phyloP scores from a whole-genome alignment of 2,797 vertebrate genomes.

The Artibeus jamaicensis region DNA sequence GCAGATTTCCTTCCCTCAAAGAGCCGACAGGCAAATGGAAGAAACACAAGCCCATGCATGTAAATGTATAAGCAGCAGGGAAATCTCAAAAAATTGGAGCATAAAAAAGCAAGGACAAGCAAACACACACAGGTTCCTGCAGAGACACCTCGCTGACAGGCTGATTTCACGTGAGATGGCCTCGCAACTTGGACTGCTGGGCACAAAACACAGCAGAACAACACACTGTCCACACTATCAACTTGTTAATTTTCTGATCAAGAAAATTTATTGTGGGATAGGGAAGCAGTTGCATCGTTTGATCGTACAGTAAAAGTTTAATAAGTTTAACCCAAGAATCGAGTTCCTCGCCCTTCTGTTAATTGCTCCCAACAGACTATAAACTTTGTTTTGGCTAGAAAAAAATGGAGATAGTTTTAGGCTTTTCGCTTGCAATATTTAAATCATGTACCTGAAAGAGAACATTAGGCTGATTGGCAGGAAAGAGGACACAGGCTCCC shows the following conservation, averaged over 20 bases:
- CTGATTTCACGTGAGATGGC: background rate
- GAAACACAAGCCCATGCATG: background rate
- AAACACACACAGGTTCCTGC: rapidly evolving
- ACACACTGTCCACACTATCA: background rate
- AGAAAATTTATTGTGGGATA: background rate
- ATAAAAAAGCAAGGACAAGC: background rate
- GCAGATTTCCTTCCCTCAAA: background rate
- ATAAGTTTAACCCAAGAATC: background rate
- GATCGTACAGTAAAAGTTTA: background rate
- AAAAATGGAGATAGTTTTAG: background rate
- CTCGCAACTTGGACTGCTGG: background rate
- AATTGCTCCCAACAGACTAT: background rate
- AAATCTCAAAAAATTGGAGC: background rate
- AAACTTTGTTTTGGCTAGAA: background rate
- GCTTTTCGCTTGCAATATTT: slow-evolving; percentile 5
- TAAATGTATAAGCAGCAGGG: background rate
- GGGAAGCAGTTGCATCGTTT: background rate
- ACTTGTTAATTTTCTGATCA: background rate
- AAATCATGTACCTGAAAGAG: background rate
- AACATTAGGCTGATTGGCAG: background rate
- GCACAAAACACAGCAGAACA: background rate
- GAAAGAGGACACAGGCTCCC: background rate
- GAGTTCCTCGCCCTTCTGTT: background rate
- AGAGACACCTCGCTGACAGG: background rate
- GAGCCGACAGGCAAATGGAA: background rate